Base-by-base conservation (phyloP, 2,113 vertebrate genomes). In the Stictonetta naevosa region DNA sequence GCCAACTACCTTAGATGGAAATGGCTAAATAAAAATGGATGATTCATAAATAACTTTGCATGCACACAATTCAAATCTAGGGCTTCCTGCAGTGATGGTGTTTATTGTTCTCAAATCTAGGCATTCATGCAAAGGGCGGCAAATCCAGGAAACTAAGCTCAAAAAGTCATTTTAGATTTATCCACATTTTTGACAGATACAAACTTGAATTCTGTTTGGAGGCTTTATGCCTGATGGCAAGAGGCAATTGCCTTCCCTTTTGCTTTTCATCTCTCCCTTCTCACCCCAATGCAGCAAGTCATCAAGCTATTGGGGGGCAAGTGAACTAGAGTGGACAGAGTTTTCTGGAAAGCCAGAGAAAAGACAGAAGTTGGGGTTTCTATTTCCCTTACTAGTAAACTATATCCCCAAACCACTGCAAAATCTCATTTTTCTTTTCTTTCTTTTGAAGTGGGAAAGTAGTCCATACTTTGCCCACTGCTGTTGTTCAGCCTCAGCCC, bases 1-100 rank as follows among this genome's bases (percentile, higher is more conserved):
- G 80, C 34, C 52, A 92, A 53, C 53, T 92, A 91, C 83, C 83
- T 91, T 94, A 94, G 77, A 93, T 86, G 88, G 86, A 95, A 96
- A 53, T 18, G n/a, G 34, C 44, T 36, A 76, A 96, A 59, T 76
- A 73, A 48, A 92, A 96, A 73, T 29, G 55, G 58, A 76, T 89
- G 74, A 87, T 96, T 92, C 48, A 67, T 73, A 95, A 95, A 92
- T 38, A 92, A 73, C 53, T 91, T 48, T 82, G 76, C n/a, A 69
- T 2, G 42, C 50, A 84, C 55, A 84, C 66, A 91, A 79, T 92
- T 85, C 44, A 79, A 62, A 73, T 73, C 44, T 46, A 28, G 40
- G 86, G 58, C 74, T 88, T 92, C 90, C 83, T 72, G 62, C 2
- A 0, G 90, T 33, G 86, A 89, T 69, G 44, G 62, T 42, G 91